Evolutionary conservation across 1,140 invertebrate genomes (phyloP).

Genomic region (Macrobrachium nipponense): DNA sequence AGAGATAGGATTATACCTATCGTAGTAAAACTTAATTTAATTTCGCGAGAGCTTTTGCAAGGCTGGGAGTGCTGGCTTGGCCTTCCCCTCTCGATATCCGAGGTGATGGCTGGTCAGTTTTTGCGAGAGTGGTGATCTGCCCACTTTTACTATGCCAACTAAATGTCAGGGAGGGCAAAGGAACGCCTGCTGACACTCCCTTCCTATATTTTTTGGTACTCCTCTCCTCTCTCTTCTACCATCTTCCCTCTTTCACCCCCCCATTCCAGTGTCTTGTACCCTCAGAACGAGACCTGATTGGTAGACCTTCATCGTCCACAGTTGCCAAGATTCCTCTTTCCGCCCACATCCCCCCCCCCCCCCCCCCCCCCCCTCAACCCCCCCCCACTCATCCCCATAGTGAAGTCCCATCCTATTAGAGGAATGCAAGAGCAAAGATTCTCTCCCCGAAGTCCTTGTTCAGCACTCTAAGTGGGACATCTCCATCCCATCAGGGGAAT

Average conservation of each 20-base stretch:
- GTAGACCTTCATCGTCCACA: too few species aligned
- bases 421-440: background rate
- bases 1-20: too few species aligned
- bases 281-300: background rate
- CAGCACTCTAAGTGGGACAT: too few species aligned
- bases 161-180: conserved; percentile 18
- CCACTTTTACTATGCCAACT: conserved; percentile 5
- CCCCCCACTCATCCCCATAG: background rate
- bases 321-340: background rate
- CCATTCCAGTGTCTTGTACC: background rate
- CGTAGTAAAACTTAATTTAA: too few species aligned
- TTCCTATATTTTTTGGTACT: background rate
- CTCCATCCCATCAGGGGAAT: too few species aligned
- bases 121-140: background rate
- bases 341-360: background rate
- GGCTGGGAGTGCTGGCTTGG: background rate
- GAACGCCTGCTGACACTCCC: background rate
- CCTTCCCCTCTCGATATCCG: background rate
- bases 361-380: background rate
- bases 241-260: background rate
- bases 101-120: background rate
- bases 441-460: too few species aligned
- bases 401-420: background rate
- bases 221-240: background rate
- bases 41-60: too few species aligned